Conservation (phyloP, 2,888 invertebrate genomes). For the Julus scandinavius region DNA sequence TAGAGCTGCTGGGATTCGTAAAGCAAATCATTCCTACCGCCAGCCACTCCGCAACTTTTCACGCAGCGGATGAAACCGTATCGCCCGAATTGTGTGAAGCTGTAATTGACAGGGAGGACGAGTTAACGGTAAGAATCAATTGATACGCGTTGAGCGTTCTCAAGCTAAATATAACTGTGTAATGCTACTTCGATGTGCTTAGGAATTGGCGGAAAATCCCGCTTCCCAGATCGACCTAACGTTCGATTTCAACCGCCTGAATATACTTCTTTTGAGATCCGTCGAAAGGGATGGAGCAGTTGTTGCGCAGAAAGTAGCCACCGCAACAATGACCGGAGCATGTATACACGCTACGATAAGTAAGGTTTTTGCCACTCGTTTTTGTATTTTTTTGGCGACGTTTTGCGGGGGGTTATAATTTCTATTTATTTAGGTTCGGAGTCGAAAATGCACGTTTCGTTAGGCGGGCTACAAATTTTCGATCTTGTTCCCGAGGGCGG, state of each 20-base stretch:
- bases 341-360: slow-evolving; percentile 86
- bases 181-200: not conserved
- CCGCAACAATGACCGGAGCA: slow-evolving; percentile 91
- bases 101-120: not conserved
- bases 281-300: slow-evolving; percentile 77
- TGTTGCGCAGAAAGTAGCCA: slow-evolving; percentile 88
- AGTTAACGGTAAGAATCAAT: not conserved
- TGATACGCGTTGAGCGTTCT: not conserved
- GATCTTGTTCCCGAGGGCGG: slow-evolving; percentile 87
- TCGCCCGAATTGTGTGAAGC: not conserved
- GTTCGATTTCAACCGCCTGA: slow-evolving; percentile 92
- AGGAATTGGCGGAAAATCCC: not conserved
- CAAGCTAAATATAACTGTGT: not conserved
- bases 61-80: not conserved
- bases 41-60: not conserved
- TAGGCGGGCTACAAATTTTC: slow-evolving; percentile 88
- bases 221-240: slow-evolving; percentile 76
- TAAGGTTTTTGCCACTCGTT: slow-evolving; percentile 61
- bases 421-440: not conserved
- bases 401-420: too few relatives aligned
- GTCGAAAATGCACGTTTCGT: slow-evolving; percentile 74
- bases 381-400: not conserved
- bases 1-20: slow-evolving; percentile 89
- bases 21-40: slow-evolving; percentile 71
- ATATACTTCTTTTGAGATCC: slow-evolving; percentile 85